A percentile compares a stretch with the other conserved stretches of the same genome.
Conservation (phyloP, 2,113 vertebrate genomes). For the Caranx ignobilis region DNA sequence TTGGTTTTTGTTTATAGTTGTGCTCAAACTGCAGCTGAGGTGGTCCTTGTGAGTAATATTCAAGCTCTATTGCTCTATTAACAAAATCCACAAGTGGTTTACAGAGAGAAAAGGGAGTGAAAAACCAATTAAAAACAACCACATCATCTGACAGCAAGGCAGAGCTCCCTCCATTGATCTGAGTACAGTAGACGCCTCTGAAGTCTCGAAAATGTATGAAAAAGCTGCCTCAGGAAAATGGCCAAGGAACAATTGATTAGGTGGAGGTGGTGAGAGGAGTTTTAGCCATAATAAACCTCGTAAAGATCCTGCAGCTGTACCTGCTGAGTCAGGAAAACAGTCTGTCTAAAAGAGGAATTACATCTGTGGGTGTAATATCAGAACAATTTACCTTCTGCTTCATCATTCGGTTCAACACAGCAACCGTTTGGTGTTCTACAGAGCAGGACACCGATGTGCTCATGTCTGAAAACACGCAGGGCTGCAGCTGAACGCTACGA, state of each 20-base stretch:
- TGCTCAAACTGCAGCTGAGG: too few relatives aligned
- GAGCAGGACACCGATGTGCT: too few relatives aligned
- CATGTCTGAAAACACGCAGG: background rate
- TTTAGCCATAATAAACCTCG: background rate
- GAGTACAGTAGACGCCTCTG: too few relatives aligned
- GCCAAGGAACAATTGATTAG: background rate
- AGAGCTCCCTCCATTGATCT: too few relatives aligned
- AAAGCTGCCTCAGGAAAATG: background rate
- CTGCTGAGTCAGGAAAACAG: background rate
- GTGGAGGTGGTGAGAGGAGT: background rate
- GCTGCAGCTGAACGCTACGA: background rate
- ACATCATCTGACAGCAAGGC: too few relatives aligned
- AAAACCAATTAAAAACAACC: too few relatives aligned
- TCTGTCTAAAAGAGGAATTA: background rate
- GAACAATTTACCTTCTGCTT: background rate
- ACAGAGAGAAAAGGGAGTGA: too few relatives aligned
- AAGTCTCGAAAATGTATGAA: background rate
- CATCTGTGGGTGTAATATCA: background rate
- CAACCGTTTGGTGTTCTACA: background rate
- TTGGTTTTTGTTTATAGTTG: too few relatives aligned
- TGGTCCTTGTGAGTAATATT: background rate
- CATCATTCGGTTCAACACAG: background rate
- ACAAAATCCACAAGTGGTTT: background rate
- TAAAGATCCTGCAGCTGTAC: background rate
- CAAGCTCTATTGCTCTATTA: too few relatives aligned